Evolutionary conservation across 1,140 invertebrate genomes (phyloP).

Genomic region (Papilio polytes): DNA sequence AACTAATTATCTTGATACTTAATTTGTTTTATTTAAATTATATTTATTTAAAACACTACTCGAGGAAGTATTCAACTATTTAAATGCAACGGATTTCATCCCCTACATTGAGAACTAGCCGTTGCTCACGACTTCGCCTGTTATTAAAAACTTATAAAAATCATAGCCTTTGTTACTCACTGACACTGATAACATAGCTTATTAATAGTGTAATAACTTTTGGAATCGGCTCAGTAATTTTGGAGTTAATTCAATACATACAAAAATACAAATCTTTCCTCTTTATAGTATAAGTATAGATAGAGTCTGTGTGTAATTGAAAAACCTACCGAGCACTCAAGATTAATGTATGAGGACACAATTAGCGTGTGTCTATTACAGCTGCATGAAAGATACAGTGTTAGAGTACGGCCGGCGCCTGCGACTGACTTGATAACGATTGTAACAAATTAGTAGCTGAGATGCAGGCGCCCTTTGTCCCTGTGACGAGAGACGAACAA

Average conservation of each 20-base stretch:
- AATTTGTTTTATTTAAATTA: no score
- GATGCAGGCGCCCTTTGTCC: constrained; percentile 25
- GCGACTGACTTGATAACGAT: constrained; percentile 27
- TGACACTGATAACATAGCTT: no score
- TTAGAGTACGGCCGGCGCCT: constrained; percentile 11
- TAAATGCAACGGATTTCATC: neutral
- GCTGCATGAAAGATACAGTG: constrained; percentile 33
- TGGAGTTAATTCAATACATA: no score
- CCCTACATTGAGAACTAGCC: neutral
- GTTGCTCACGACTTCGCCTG: no score
- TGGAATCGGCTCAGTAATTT: no score
- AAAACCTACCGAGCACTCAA: constrained; percentile 17
- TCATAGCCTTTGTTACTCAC: no score
- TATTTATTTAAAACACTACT: no score
- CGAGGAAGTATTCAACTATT: neutral
- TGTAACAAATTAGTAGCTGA: constrained; percentile 29
- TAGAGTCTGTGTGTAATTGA: neutral
- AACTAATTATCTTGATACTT: no score
- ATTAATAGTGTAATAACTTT: no score
- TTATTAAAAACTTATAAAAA: no score
- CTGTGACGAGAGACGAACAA: constrained; percentile 12
- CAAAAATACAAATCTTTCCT: no score
- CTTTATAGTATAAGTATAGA: neutral
- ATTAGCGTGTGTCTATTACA: constrained; percentile 39
- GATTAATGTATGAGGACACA: constrained; percentile 31